A percentile compares a stretch with the other conserved stretches of the same genome.
phyloP scores from a whole-genome alignment of 35 echinoderm and acorn worm species.

The Lytechinus variegatus region DNA sequence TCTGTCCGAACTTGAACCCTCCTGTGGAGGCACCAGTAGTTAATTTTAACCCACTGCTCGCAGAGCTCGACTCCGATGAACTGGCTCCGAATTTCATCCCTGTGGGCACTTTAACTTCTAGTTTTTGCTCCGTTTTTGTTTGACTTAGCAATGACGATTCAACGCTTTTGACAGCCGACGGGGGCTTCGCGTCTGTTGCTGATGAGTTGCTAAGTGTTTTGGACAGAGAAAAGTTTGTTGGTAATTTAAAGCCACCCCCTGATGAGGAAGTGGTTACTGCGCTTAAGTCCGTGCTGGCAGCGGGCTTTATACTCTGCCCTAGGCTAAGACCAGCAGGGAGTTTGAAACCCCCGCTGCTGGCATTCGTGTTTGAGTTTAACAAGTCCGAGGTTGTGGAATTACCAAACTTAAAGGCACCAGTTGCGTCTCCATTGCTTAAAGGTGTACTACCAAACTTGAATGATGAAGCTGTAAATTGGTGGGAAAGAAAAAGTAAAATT shows the following conservation, averaged over 20 bases:
- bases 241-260: conserved; percentile 45
- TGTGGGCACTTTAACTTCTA: neutral
- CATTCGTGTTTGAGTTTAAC: conserved; percentile 45
- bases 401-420: conserved; percentile 68
- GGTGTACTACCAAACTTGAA: conserved; percentile 81
- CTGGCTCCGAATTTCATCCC: conserved; percentile 53
- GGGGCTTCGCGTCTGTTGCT: neutral
- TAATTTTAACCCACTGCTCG: conserved; percentile 51
- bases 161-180: neutral
- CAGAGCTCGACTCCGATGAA: neutral
- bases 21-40: neutral
- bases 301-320: neutral
- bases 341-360: conserved; percentile 37
- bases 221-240: conserved; percentile 7
- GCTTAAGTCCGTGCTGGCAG: conserved; percentile 38
- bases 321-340: conserved; percentile 36
- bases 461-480: conserved; percentile 63
- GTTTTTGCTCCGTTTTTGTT: neutral
- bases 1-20: neutral
- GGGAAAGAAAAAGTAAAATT: neutral
- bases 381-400: conserved; percentile 41
- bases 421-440: neutral
- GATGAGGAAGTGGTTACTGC: neutral
- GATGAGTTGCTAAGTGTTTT: neutral
- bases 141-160: neutral